Evolutionary conservation across 2,113 vertebrate species (phyloP).

Genomic region (Neolamprologus variostigma): DNA sequence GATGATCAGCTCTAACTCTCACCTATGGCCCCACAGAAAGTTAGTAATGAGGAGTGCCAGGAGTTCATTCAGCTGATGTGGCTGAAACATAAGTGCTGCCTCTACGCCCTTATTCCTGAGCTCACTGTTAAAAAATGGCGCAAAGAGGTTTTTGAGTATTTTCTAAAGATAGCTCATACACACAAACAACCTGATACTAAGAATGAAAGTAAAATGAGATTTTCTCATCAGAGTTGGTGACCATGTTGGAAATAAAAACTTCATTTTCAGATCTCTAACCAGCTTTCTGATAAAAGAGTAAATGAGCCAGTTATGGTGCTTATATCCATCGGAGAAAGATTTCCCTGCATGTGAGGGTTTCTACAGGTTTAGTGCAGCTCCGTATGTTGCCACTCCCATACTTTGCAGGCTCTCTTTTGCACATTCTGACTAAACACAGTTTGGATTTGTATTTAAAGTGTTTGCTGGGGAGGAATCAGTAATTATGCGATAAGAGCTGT

Average conservation of each 20-base stretch:
- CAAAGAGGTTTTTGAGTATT: not conserved
- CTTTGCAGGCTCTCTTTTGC: not conserved
- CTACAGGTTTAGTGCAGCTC: not conserved
- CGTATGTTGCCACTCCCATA: not conserved
- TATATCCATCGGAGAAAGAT: rapidly evolving
- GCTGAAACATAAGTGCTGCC: not conserved
- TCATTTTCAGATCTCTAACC: not conserved
- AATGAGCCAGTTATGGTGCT: not conserved
- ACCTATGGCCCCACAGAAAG: not conserved
- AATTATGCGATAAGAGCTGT: not conserved
- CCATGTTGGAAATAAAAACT: not conserved
- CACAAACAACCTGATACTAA: not conserved
- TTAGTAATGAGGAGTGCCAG: not conserved
- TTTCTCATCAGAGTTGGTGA: not conserved
- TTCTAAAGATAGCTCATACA: not conserved
- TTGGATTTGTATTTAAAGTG: not conserved
- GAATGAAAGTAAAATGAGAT: rapidly evolving
- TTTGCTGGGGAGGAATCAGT: not conserved
- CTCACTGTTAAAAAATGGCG: not conserved
- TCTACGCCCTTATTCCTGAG: not conserved
- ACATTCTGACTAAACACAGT: not conserved
- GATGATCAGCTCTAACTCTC: not conserved
- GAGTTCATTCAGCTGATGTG: not conserved
- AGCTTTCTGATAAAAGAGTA: not conserved
- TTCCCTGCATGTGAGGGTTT: not conserved